These are phyloP conservation scores for Phalera bucephala DNA, from an alignment of 2,888 invertebrate species.

Conservation along the genomic window DNA sequence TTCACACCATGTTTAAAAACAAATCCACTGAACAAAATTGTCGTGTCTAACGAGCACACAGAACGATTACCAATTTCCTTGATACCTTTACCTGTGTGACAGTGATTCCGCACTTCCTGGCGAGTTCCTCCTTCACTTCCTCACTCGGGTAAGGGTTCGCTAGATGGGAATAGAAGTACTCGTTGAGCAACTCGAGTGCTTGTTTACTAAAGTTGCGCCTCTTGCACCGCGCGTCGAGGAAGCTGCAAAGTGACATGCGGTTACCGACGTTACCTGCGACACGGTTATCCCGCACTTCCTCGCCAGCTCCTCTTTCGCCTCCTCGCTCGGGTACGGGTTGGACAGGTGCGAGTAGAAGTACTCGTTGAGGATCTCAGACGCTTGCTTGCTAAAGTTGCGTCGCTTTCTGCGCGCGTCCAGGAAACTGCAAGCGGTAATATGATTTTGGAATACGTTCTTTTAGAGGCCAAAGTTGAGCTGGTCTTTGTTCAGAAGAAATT, in stretches of 20 bases:
- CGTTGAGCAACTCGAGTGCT: slow-evolving; percentile 97
- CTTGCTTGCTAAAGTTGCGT: slow-evolving; percentile 99
- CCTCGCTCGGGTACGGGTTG: slow-evolving; percentile 99
- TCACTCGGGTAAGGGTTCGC: slow-evolving; percentile 99
- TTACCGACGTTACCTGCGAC: slow-evolving; percentile 87
- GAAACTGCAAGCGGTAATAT: slow-evolving; percentile 79
- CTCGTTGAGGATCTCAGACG: slow-evolving; percentile 99
- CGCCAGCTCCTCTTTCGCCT: slow-evolving; percentile 99
- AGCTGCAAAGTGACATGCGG: slow-evolving; percentile 51
- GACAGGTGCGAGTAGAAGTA: slow-evolving; percentile 99
- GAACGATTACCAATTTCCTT: no score
- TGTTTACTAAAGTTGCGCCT: slow-evolving; percentile 98
- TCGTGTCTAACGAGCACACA: no score
- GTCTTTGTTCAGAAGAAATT: slow-evolving; percentile 25
- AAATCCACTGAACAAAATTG: no score
- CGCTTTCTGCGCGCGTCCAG: slow-evolving; percentile 93
- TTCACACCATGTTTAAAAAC: no score
- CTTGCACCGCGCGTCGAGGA: slow-evolving; percentile 88
- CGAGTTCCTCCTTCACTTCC: slow-evolving; percentile 98
- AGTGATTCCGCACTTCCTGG: slow-evolving; percentile 97
- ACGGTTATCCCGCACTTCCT: slow-evolving; percentile 99
- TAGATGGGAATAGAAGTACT: slow-evolving; percentile 98
- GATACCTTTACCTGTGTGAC: slow-evolving; percentile 94
- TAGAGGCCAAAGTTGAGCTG: slow-evolving; percentile 62
- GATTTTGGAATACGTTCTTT: slow-evolving; percentile 7